A percentile compares a stretch with the other conserved stretches of the same genome.
phyloP scores from a whole-genome alignment of 2,888 invertebrate genomes.

The Sisyra terminalis region DNA sequence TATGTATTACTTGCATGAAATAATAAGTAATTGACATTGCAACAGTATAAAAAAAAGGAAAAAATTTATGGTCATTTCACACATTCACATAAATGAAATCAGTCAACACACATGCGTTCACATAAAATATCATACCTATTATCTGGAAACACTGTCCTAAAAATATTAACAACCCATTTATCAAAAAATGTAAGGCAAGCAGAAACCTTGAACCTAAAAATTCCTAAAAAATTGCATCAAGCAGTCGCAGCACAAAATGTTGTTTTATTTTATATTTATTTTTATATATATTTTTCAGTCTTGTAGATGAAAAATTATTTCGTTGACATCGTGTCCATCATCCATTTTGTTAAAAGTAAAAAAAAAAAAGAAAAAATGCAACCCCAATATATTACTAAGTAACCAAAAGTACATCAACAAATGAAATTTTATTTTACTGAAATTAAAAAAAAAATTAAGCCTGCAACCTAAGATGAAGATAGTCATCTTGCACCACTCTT shows the following conservation, averaged over 20 bases:
- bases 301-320: not conserved
- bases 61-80: conserved; percentile 1
- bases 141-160: conserved; percentile 9
- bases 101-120: conserved; percentile 7
- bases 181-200: conserved; percentile 8
- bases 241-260: conserved; percentile 5
- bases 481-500: no score
- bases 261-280: not conserved
- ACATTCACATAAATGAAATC: not conserved
- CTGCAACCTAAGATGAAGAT: no score
- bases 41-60: conserved; percentile 1
- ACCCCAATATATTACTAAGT: no score
- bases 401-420: no score
- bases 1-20: not conserved
- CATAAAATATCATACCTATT: conserved; percentile 9
- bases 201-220: conserved; percentile 8
- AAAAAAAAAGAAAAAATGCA: no score
- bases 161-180: conserved; percentile 4
- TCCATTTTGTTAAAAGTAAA: no score
- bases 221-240: conserved; percentile 6
- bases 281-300: not conserved
- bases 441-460: no score
- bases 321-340: not conserved
- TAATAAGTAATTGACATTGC: not conserved
- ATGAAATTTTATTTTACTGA: no score